Evolutionary conservation across 2,113 vertebrate species (phyloP), one percentile per base, ranked within the genome.

Genomic region (Brachyistius frenatus): DNA sequence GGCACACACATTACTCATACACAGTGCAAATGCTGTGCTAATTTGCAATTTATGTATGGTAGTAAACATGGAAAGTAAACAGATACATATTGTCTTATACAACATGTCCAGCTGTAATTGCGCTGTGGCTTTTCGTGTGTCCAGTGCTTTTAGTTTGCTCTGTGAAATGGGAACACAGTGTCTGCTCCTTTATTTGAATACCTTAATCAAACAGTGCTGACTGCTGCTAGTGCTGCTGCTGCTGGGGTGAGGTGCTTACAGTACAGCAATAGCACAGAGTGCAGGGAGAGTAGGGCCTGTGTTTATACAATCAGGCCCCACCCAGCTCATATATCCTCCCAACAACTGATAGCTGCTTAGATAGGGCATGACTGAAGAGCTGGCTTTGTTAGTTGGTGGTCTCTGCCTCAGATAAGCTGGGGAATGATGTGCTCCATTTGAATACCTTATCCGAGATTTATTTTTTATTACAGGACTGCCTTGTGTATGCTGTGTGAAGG

Each of bases 271-370:
- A 73, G 77, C 53, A 80, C 32, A 56, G 69, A 83, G 79, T 53
- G 60, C 53, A 84, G 73, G 76, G 72, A 81, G 84, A 87, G 77
- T 11, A 60, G 54, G 84, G 78, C 86, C 78, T 70, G 78, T 93
- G 88, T 91, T 92, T 91, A 89, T 88, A 86, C 87, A 83, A 75
- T 63, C 83, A 78, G 33, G 90, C 90, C 88, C 88, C 92, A 91
- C 93, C 93, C 92, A 91, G 89, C 91, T 93, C 91, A 91, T 93
- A 91, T 92, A 91, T 89, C 87, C 88, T 93, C 84, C 87, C 87
- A 89, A 91, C 91, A 92, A 91, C 88, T 91, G 90, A 92, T 93
- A 91, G 91, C 88, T 90, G 88, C 88, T 73, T 60, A 81, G 89
- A 92, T 88, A 92, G 81, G 84, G 73, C 75, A 81, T 77, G 81